phyloP scores from a whole-genome alignment of 2,888 invertebrate genomes.

The Aphidoletes aphidimyza region DNA sequence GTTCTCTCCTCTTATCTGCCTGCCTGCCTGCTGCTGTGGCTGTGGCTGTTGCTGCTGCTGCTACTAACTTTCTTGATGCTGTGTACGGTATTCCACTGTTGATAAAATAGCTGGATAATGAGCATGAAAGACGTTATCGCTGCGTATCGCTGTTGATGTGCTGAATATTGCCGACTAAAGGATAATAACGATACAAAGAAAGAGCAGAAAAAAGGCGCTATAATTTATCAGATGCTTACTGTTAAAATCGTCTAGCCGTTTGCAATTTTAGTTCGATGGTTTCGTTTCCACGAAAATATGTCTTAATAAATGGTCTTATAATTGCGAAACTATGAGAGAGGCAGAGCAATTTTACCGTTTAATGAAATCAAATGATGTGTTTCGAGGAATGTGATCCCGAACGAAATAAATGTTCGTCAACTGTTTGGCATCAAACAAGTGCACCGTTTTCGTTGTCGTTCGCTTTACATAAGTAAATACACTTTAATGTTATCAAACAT shows the following conservation, averaged over 20 bases:
- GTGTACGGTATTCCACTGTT: background rate
- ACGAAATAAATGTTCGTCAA: too few relatives aligned
- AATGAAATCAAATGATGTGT: too few relatives aligned
- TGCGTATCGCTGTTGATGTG: background rate
- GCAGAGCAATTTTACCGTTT: too few relatives aligned
- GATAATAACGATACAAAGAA: slow-evolving; percentile 11
- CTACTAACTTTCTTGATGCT: too few relatives aligned
- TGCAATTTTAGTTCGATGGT: background rate
- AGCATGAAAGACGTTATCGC: slow-evolving; percentile 44
- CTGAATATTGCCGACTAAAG: slow-evolving; percentile 20
- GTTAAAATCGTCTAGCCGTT: background rate
- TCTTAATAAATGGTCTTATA: too few relatives aligned
- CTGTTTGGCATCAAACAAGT: too few relatives aligned
- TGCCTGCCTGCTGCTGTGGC: too few relatives aligned
- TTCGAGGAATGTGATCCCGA: too few relatives aligned
- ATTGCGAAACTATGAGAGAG: too few relatives aligned
- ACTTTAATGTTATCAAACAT: slow-evolving; percentile 14
- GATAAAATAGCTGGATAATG: slow-evolving; percentile 49
- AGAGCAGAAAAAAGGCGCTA: background rate
- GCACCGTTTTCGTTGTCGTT: background rate
- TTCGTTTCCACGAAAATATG: background rate
- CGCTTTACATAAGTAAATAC: background rate
- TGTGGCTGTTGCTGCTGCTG: too few relatives aligned
- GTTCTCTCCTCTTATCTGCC: background rate
- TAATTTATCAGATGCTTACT: slow-evolving; percentile 35